Evolutionary conservation across 2,797 vertebrate species (phyloP), one percentile per base, ranked within the genome.

Genomic region (Pangasius larnaudii): DNA sequence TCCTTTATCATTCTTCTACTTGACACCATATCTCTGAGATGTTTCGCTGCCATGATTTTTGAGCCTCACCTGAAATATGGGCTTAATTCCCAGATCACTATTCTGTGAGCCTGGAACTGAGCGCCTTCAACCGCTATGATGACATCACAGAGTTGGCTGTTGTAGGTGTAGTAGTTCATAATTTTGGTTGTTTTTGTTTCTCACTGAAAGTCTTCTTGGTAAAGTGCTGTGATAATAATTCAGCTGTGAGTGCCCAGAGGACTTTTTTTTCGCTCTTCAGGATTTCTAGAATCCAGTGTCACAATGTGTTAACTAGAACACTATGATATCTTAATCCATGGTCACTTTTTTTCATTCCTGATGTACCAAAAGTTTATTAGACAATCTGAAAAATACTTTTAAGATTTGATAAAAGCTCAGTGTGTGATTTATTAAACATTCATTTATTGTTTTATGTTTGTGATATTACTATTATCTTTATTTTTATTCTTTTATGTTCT

Each of bases 51-150:
- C 5, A 33, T 71, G 33, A 11, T 3, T 36, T 36, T 71, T 36
- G 18, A 46, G 46, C 49, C 49, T 78, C n/a, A 78, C 75, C 49
- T 78, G 33, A 78, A 78, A 53, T 78, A 78, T 19, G 49, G 16
- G 75, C 75, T 78, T 30, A 78, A 33, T 8, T 78, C 51, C 14
- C 13, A 33, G 14, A 78, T 49, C 49, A 53, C n/a, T 53, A 1
- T 1, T 56, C 16, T 30, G 75, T 78, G 49, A 4, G 49, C 49
- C 5, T 78, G 27, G 27, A 78, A 53, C 27, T 30, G 75, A 78
- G 14, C 16, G 27, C 49, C 75, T 78, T 33, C 49, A 53, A 19
- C 75, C 46, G 0, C 75, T 2, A 78, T 18, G 49, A 78, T 53
- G 14, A 33, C 2, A 19, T 78, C 49, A 0, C 49, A 53, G 27